Conservation (phyloP, 1,140 invertebrate genomes). For the Drosophila quadrilineata region DNA sequence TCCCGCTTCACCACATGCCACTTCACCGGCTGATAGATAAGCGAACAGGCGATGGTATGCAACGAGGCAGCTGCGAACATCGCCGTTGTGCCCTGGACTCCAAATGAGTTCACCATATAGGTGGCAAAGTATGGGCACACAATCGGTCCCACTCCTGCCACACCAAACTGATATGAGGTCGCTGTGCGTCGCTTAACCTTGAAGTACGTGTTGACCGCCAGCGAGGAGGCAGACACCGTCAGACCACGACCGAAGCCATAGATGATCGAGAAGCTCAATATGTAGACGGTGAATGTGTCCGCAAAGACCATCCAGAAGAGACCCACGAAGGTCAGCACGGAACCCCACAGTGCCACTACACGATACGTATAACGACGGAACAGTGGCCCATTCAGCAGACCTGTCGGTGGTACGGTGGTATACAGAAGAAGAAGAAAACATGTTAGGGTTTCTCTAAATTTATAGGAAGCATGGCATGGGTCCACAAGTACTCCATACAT, state of each 20-base stretch:
- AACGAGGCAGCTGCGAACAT: slow-evolving; percentile 84
- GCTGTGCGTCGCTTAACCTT: slow-evolving; percentile 83
- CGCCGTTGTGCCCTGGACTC: slow-evolving; percentile 83
- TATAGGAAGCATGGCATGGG: too few species aligned
- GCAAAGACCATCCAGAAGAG: slow-evolving; percentile 84
- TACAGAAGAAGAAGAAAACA: not conserved
- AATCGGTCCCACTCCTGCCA: slow-evolving; percentile 84
- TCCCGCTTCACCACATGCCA: slow-evolving; percentile 83
- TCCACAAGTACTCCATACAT: too few species aligned
- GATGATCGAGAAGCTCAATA: slow-evolving; percentile 84
- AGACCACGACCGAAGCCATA: slow-evolving; percentile 85
- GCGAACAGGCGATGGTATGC: slow-evolving; percentile 83
- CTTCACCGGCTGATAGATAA: slow-evolving; percentile 85
- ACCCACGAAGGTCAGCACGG: slow-evolving; percentile 83
- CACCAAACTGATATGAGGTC: slow-evolving; percentile 83
- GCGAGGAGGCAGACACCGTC: slow-evolving; percentile 84
- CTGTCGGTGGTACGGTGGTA: slow-evolving; percentile 82
- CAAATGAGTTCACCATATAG: slow-evolving; percentile 82
- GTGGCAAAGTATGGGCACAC: slow-evolving; percentile 83
- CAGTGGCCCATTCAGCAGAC: slow-evolving; percentile 85
- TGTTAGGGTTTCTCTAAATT: too few species aligned
- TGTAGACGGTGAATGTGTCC: slow-evolving; percentile 83
- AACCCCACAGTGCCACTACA: slow-evolving; percentile 84
- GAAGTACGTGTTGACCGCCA: slow-evolving; percentile 85
- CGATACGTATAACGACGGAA: slow-evolving; percentile 85